Base-by-base conservation (phyloP, 2,113 vertebrate species). In the Numida meleagris region DNA sequence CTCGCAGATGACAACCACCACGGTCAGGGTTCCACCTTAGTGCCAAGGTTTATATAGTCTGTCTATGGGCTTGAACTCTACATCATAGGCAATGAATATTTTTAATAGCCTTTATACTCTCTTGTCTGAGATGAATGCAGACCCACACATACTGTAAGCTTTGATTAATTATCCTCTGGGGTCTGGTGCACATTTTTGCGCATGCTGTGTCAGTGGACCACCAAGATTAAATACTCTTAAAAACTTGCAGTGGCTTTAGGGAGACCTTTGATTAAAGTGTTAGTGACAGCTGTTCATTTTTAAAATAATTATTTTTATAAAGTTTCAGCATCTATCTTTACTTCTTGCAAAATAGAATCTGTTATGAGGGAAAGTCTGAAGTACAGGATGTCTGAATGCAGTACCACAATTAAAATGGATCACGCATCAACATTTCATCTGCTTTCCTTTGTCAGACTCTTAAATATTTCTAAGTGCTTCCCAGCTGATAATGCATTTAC, bases 71-170 rank as follows among this genome's bases (percentile, higher is more conserved):
- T 80, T 82, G 86, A 88, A 82, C 93, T 93, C 53, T 7, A 55
- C 63, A 25, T 95, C 92, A 90, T 70, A 63, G 66, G 88, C 88
- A 77, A 43, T 71, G 86, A 91, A 68, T 73, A 87, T 78, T 92
- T 94, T 92, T 84, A 73, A 77, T 75, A 10, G 83, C 29, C 53
- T 88, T 86, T 93, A 88, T 93, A 42, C 72, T 77, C 82, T 63
- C 94, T 96, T 96, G 94, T 96, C 72, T 86, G 86, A 63, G 63
- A 50, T 90, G 82, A 96, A 93, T 94, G 85, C 82, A 62, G 58
- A 92, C 88, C 95, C 92, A 90, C 96, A 95, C 94, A 86, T 19
- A 12, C 31, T 76, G 92, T 68, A 66, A 70, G 63, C 71, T 40
- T 70, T 75, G 53, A 79, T 78, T 94, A 91, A 88, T 96, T 95